Base-by-base conservation (phyloP, 2,113 vertebrate species). In the Vimba vimba region DNA sequence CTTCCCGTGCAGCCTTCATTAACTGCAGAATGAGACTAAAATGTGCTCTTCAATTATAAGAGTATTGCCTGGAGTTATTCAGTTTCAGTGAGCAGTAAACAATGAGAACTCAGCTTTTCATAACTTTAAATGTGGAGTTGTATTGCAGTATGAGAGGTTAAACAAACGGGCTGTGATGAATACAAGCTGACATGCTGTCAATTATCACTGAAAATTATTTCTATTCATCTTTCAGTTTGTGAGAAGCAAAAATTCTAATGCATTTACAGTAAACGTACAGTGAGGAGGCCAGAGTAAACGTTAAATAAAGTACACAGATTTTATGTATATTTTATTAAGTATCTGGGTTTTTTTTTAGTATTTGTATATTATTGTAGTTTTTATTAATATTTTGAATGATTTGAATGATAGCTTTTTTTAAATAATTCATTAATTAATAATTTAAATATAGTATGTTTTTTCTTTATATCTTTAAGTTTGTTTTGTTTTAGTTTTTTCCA, bases 1-100 rank as follows among this genome's bases (percentile, higher is more conserved):
- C 9, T 30, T 77, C 25, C 6, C 52, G n/a, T 69, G 25, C 39
- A 82, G n/a, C 13, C 27, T 83, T 83, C 66, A 83, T 83, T 83
- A 79, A 83, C 47, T 43, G 30, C 77, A 9, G 66, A 83, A 83
- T n/a, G 64, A 83, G 47, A 83, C 45, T 82, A 25, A 55, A 57
- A 83, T 83, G 50, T 39, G 66, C 25, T n/a, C 7, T 39, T 83
- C 68, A 83, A 73, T 83, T 83, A 83, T 10, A 27, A 50, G 27
- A n/a, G 12, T 57, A 83, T 39, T 4, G 66, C 81, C 81, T 5
- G 23, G 3, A 83, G 81, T 83, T 73, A 39, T 59, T 57, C 23
- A 4, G n/a, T 69, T 52, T 82, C 79, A 52, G 15, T 69, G 43
- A 68, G 33, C 4, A 4, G 59, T 64, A 64, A 43, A 80, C 79